Conservation (phyloP, 2,888 invertebrate genomes). For the Mesopsocus fuscifrons region DNA sequence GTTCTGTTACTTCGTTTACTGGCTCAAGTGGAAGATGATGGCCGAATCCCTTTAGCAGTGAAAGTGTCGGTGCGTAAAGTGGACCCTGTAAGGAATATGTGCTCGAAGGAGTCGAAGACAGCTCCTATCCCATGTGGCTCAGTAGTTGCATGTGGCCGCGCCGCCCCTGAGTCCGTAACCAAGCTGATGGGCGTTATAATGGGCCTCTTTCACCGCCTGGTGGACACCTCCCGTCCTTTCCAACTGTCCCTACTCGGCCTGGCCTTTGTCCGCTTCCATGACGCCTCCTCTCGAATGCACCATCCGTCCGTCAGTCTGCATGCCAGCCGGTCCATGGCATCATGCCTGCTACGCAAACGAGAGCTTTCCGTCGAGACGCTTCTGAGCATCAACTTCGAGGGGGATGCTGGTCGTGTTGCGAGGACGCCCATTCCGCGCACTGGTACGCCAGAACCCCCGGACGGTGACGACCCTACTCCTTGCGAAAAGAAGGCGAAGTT, state of each 20-base stretch:
- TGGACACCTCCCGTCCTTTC: conserved; percentile 32
- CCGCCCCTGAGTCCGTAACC: conserved; percentile 30
- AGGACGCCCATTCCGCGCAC: conserved; percentile 13
- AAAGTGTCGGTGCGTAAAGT: conserved; percentile 55
- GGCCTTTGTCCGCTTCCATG: conserved; percentile 64
- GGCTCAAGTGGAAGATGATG: conserved; percentile 53
- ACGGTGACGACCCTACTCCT: conserved; percentile 40
- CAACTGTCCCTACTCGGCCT: conserved; percentile 61
- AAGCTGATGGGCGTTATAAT: conserved; percentile 15
- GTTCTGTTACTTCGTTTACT: conserved; percentile 47
- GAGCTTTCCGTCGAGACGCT: conserved; percentile 62
- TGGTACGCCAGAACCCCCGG: conserved; percentile 15
- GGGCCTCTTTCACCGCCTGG: conserved; percentile 17
- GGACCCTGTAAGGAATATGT: conserved; percentile 42
- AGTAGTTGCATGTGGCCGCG: conserved; percentile 30
- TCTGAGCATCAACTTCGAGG: conserved; percentile 23
- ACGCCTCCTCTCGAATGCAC: too few relatives aligned
- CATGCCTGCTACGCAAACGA: conserved; percentile 43
- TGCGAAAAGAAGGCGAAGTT: conserved; percentile 49
- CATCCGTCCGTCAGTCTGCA: too few relatives aligned
- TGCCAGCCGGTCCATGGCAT: conserved; percentile 52
- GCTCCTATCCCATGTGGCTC: conserved; percentile 36
- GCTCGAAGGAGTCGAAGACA: conserved; percentile 56
- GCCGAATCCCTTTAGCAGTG: conserved; percentile 53
- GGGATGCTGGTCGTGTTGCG: conserved; percentile 16